A percentile compares a stretch with the other conserved stretches of the same genome.
Conservation (phyloP, 1,140 invertebrate species). For the Doryteuthis pealeii region DNA sequence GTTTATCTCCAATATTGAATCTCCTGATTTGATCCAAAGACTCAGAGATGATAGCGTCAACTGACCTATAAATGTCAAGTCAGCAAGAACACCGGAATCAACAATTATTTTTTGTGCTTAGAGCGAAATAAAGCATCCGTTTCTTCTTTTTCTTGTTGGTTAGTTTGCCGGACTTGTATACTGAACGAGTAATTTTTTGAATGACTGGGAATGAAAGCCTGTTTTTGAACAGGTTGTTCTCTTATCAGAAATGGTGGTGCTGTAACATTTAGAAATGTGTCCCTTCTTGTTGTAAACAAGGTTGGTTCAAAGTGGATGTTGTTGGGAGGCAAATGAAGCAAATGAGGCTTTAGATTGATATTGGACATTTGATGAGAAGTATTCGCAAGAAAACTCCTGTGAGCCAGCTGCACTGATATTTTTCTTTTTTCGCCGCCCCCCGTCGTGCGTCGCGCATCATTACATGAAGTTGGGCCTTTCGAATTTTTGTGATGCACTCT, state of each 20-base stretch:
- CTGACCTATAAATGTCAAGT: conserved; percentile 79
- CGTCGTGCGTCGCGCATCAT: conserved; percentile 50
- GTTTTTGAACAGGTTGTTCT: conserved; percentile 18
- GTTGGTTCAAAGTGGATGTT: conserved; percentile 7
- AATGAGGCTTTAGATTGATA: background rate
- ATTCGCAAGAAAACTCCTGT: background rate
- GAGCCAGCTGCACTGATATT: conserved; percentile 15
- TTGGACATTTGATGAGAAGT: background rate
- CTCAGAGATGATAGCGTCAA: conserved; percentile 68
- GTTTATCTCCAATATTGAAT: conserved; percentile 52
- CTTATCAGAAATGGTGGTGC: background rate
- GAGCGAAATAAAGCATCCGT: conserved; percentile 53
- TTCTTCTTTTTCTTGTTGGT: conserved; percentile 46
- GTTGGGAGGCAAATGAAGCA: conserved; percentile 10
- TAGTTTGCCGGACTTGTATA: conserved; percentile 22
- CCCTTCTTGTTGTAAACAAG: background rate
- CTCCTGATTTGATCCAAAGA: conserved; percentile 43
- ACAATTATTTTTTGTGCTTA: conserved; percentile 65
- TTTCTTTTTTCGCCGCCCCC: conserved; percentile 35
- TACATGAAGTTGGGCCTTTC: conserved; percentile 49
- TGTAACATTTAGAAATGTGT: background rate
- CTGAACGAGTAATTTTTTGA: conserved; percentile 29
- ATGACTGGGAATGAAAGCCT: conserved; percentile 24
- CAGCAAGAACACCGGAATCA: conserved; percentile 78
- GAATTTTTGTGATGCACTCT: conserved; percentile 37